Evolutionary conservation across 2,113 vertebrate species (phyloP), one percentile per base, ranked within the genome.

Genomic region (Sceloporus tristichus): DNA sequence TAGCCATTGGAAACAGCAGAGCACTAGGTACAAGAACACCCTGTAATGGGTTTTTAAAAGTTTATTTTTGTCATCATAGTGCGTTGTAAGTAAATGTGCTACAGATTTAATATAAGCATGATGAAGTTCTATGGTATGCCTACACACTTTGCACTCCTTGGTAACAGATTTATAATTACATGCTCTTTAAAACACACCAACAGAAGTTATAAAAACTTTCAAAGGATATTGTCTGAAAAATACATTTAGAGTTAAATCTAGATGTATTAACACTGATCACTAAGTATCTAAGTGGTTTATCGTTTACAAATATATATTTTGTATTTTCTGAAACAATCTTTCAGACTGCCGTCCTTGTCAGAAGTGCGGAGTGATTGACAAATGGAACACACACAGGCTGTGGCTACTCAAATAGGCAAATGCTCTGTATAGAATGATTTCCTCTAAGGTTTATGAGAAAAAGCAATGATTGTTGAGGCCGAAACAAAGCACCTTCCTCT

Each of bases 51-150:
- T 53, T 70, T 84, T 87, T 74, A 92, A 89, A 79, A 82, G 79
- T 86, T 92, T 88, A 84, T 91, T 93, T 94, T 93, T 93, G 89
- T 94, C 92, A 88, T 21, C 3, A 2, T 91, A 92, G 84, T 90
- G 89, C 77, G 85, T 92, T 48, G 42, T 48, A 82, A 71, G 88
- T 88, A 87, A 82, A 76, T 75, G 82, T 75, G 48, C n/a, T 56
- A 79, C 42, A 77, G 88, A 93, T 90, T 92, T 91, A 89, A 89
- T 91, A 87, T 81, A 80, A 85, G 59, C 91, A 53, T 78, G 70
- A 92, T 82, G 77, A 91, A 73, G 54, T 66, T 13, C 56, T 75
- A 76, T 79, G 73, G 9, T 19, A 23, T 90, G 81, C 76, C 92
- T 79, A 79, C 84, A 79, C 34, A 25, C 8, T 3, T 85, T 62